These are phyloP conservation scores for Junonia oenone DNA, from an alignment of 2,888 invertebrate species.

Conservation along the genomic window DNA sequence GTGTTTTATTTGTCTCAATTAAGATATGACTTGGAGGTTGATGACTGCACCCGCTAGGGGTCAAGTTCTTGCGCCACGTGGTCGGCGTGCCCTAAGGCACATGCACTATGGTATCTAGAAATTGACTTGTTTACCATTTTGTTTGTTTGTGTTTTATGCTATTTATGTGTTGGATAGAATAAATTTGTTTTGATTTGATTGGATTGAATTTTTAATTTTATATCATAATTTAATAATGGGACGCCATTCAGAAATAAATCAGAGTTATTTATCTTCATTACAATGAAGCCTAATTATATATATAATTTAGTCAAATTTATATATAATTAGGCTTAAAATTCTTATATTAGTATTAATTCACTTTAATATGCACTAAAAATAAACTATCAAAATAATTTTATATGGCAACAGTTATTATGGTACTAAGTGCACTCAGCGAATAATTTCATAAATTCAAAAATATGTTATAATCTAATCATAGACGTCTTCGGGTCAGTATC, in stretches of 20 bases:
- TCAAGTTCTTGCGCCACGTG: conserved; percentile 46
- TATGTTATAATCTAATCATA: conserved; percentile 50
- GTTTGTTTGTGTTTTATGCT: background rate
- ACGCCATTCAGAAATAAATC: no score
- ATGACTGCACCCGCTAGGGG: conserved; percentile 32
- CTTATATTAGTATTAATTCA: no score
- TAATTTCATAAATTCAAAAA: background rate
- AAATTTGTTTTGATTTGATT: background rate
- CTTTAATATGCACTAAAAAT: no score
- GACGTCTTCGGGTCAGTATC: conserved; percentile 54
- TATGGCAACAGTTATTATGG: background rate
- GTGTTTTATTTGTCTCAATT: background rate
- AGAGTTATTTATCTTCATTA: no score
- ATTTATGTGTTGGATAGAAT: background rate
- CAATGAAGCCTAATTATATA: no score
- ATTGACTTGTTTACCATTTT: background rate
- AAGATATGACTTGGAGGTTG: conserved; percentile 18
- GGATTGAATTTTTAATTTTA: background rate
- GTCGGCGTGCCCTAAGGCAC: conserved; percentile 9
- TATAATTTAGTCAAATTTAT: no score
- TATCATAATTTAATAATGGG: no score
- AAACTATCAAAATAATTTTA: background rate
- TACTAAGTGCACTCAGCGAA: background rate
- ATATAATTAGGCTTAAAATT: no score
- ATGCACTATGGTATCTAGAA: background rate